Percentiles rank a stretch among this genome's conserved stretches.
Conservation (phyloP, 2,113 vertebrate genomes). For the Brachypodius melanocephalos region DNA sequence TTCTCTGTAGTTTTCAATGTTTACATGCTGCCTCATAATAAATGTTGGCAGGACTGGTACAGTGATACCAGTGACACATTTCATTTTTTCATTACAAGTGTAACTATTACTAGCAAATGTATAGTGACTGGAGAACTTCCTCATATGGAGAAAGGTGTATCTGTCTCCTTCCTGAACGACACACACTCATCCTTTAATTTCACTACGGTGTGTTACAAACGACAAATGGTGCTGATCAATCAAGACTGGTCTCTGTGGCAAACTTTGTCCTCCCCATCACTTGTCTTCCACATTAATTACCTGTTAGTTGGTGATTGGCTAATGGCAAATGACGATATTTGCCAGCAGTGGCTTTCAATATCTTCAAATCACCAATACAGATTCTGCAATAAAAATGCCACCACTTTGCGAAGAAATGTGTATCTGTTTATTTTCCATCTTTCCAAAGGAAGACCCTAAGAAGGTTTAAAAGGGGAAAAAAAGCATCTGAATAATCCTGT, state of each 20-base stretch:
- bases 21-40: not conserved
- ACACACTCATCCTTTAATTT: not conserved
- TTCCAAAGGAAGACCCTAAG: not conserved
- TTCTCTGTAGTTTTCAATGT: not conserved
- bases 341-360: not conserved
- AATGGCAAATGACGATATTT: not conserved
- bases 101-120: not conserved
- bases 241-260: not conserved
- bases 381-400: not conserved
- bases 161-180: not conserved
- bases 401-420: not conserved
- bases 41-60: not conserved
- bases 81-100: not conserved
- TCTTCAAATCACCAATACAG: not conserved
- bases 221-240: not conserved
- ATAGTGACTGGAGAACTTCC: not conserved
- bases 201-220: not conserved
- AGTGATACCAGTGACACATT: not conserved
- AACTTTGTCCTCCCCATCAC: not conserved
- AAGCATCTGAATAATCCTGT: not conserved
- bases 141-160: not conserved
- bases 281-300: not conserved
- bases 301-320: not conserved
- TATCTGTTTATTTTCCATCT: not conserved
- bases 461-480: not conserved